phyloP scores from a whole-genome alignment of 1,140 invertebrate genomes.

The Procambarus virginalis region DNA sequence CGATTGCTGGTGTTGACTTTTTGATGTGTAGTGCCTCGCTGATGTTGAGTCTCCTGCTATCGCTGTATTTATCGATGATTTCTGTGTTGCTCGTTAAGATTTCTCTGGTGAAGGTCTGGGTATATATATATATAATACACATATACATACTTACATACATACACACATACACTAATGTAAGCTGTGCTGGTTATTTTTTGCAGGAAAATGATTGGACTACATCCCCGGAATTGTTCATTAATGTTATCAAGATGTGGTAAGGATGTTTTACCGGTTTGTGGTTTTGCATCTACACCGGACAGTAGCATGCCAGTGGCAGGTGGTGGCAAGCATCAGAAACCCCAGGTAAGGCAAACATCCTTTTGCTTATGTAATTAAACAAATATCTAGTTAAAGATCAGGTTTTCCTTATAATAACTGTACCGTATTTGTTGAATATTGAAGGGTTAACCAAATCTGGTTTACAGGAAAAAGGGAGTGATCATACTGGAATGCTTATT shows the following conservation, averaged over 20 bases:
- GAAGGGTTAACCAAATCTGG: not conserved
- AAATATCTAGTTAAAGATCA: not conserved
- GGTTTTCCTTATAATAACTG: not conserved
- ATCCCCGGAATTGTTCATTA: not conserved
- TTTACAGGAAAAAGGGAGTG: not conserved
- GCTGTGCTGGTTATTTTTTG: not conserved
- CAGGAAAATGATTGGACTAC: not conserved
- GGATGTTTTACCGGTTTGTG: not conserved
- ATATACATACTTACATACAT: no score
- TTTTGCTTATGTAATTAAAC: not conserved
- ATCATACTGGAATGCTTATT: not conserved
- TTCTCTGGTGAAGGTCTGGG: no score
- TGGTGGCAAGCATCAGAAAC: not conserved
- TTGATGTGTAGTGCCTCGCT: no score
- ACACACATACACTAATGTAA: no score
- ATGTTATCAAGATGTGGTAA: not conserved
- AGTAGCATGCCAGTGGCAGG: not conserved
- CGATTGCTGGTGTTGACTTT: no score
- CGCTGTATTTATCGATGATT: no score
- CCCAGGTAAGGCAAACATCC: not conserved
- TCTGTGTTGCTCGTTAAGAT: no score
- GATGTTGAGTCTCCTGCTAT: no score
- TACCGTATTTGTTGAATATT: not conserved
- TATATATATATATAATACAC: no score
- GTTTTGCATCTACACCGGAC: not conserved